These are phyloP conservation scores for Oceanites oceanicus DNA, from an alignment of 2,113 vertebrate genomes.

Conservation along the genomic window DNA sequence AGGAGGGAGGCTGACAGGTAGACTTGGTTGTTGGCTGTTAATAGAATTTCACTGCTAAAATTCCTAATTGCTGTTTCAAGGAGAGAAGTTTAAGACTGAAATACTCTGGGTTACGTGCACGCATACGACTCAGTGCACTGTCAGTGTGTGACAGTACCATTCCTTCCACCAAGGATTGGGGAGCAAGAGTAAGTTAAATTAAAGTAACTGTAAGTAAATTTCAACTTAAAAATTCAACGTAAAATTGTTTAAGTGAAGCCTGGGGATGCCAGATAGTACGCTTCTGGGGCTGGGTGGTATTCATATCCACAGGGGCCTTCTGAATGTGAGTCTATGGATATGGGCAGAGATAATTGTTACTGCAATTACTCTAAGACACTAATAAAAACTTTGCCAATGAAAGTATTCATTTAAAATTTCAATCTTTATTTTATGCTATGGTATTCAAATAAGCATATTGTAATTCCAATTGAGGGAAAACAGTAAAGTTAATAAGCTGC, in stretches of 20 bases:
- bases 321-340: neutral
- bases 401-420: neutral
- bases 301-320: neutral
- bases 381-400: neutral
- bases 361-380: neutral
- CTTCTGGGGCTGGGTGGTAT: neutral
- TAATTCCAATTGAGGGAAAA: slow-evolving; percentile 40
- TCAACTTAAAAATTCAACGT: neutral
- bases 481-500: neutral
- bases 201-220: neutral
- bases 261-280: neutral
- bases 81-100: neutral
- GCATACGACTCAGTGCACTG: rapidly evolving
- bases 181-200: neutral
- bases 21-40: neutral
- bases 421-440: neutral
- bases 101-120: neutral
- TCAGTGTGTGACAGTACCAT: rapidly evolving
- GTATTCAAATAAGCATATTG: neutral
- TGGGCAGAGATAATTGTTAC: neutral
- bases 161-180: neutral
- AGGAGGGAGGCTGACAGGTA: neutral
- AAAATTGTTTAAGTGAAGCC: neutral
- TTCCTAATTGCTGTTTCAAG: neutral
- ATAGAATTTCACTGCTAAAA: neutral